Evolutionary conservation across 2,888 invertebrate genomes (phyloP).

Genomic region (Tanypteryx hageni): DNA sequence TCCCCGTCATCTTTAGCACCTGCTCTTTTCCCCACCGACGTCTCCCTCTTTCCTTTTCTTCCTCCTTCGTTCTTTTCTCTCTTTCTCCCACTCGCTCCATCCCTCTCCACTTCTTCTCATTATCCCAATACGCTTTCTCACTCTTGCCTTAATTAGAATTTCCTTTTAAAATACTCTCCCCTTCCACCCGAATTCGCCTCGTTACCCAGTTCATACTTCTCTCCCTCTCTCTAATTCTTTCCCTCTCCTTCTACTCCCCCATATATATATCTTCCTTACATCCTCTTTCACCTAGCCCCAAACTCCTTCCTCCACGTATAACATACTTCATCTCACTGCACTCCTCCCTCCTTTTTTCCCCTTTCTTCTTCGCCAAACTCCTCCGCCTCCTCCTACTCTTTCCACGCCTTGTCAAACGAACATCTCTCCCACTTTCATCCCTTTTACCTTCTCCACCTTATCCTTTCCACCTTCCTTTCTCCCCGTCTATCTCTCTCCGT

Average conservation of each 20-base stretch:
- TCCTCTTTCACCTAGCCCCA: too few relatives aligned
- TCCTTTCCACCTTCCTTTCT: neutral
- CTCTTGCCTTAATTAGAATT: slow-evolving; percentile 13
- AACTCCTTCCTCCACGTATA: too few relatives aligned
- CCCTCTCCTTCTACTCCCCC: too few relatives aligned
- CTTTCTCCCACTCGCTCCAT: neutral
- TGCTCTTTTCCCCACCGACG: neutral
- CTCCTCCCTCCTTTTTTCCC: too few relatives aligned
- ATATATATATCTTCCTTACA: too few relatives aligned
- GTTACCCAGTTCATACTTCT: neutral
- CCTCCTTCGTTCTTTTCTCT: neutral
- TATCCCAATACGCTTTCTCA: slow-evolving; percentile 19
- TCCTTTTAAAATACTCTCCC: neutral
- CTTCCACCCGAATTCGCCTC: neutral
- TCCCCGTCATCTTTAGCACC: neutral
- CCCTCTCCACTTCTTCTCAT: neutral
- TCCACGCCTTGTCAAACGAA: neutral
- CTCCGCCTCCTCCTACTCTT: neutral
- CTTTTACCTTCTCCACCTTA: neutral
- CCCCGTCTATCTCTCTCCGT: neutral
- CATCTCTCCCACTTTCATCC: neutral
- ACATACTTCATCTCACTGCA: too few relatives aligned
- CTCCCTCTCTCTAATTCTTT: too few relatives aligned
- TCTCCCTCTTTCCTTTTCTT: neutral
- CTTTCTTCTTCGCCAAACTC: too few relatives aligned